phyloP scores from a whole-genome alignment of 2,888 invertebrate species.

The Philonicus albiceps region DNA sequence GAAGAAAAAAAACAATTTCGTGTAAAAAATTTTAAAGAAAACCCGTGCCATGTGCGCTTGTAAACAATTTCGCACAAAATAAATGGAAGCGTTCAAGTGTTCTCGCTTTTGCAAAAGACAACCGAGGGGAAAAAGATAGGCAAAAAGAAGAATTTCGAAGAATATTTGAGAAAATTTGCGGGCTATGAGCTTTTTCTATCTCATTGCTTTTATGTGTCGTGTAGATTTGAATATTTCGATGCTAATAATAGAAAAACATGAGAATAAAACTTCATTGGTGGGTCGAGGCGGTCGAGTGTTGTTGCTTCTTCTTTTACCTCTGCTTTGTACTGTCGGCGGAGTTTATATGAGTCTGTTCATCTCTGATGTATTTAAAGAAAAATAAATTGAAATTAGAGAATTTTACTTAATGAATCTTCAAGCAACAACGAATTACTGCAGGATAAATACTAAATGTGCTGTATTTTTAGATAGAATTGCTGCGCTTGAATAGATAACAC shows the following conservation, averaged over 20 bases:
- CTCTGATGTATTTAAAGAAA: constrained; percentile 14
- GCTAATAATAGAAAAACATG: constrained; percentile 43
- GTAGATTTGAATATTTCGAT: constrained; percentile 14
- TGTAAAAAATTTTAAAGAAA: not conserved
- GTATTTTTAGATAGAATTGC: constrained; percentile 13
- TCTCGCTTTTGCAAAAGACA: not conserved
- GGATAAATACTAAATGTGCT: not conserved
- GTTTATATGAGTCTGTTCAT: constrained; percentile 16
- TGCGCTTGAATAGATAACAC: constrained; percentile 7
- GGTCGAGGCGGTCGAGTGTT: not conserved
- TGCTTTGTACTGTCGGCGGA: not conserved
- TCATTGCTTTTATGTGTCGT: constrained; percentile 21
- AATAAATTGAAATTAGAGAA: constrained; percentile 18
- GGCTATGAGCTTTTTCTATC: not conserved
- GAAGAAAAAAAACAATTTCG: not conserved
- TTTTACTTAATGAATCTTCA: constrained; percentile 16
- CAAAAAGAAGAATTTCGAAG: not conserved
- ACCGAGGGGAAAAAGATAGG: not conserved
- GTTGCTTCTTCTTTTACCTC: not conserved
- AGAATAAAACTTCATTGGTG: constrained; percentile 16
- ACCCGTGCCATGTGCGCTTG: not conserved
- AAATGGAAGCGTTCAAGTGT: not conserved
- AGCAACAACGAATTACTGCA: not conserved
- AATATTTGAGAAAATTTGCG: constrained; percentile 18
- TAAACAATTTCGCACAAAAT: constrained; percentile 19